Evolutionary conservation across 2,113 vertebrate genomes (phyloP), one percentile per base, ranked within the genome.

Genomic region (Xiphophorus couchianus): DNA sequence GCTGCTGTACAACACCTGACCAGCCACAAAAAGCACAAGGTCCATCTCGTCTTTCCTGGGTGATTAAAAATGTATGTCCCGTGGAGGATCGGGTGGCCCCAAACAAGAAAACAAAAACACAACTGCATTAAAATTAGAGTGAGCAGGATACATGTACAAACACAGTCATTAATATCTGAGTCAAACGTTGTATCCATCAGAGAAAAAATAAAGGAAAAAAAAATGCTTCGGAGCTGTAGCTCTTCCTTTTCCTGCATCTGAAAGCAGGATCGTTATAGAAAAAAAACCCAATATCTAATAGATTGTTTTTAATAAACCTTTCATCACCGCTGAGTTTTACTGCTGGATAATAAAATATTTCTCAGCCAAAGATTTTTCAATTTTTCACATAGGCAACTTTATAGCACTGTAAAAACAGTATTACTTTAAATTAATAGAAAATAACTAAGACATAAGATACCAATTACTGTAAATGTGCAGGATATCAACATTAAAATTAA

Each of bases 71-170:
- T 94, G 84, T 76, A 93, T 83, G 76, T 79, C 83, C 61, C 17
- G 1, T 80, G 79, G 83, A 87, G 81, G 86, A 87, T 93, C 82
- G 25, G 77, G 81, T 93, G 82, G 68, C 88, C 78, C 84, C n/a
- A 87, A 85, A 91, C 91, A 88, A 92, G 81, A 76, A 89, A 91
- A 89, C 90, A 92, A 88, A 93, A 93, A 91, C 84, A 82, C 78
- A 25, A 19, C 70, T 39, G 80, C 85, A 91, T 93, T 85, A 91
- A 91, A 92, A 91, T 92, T 92, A 73, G 69, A 93, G 78, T 2
- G 69, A 44, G 79, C 74, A 68, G 72, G 63, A 74, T 66, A 17
- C 69, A 61, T 4, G 63, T 15, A 63, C 28, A 62, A 13, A 62
- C 17, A 62, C 61, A 80, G 60, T 83, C 62, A 39, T 44, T 54